Base-by-base conservation (phyloP, 2,888 invertebrate species). In the Listrodromus nycthemerus region DNA sequence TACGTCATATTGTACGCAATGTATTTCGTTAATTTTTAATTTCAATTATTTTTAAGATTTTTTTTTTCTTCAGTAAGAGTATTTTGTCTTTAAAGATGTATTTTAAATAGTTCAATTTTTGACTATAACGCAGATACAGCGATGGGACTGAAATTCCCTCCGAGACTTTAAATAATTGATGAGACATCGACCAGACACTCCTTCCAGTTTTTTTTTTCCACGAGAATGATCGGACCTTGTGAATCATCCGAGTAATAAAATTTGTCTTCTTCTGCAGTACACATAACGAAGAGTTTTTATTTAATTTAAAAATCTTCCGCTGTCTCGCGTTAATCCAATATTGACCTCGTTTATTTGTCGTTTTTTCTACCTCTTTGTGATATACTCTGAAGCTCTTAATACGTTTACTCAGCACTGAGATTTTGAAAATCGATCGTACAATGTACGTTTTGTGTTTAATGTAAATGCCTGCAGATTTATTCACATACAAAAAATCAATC, bases 251-350 rank as follows among this genome's bases (percentile, higher is more conserved):
- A 33, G 4, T 33, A 4, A 0, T 1, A 33, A 33, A 33, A 33
- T 1, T 33, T 33, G 8, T 8, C 33, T 33, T 7, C 33, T 33
- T 33, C 8, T 33, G 33, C 33, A 33, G 33, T 33, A 8, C 33
- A 33, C 33, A 8, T 33, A 33, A 0, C 33, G 33, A 33, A 33
- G 33, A 33, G 33, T 33, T 7, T 33, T 33, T 33, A 33, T 33
- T 33, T 33, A 7, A 33, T 33, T 33, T 33, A 33, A 8, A 33
- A 8, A 33, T 33, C 58, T 65, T 65, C 30, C 48, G 67, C 13
- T 24, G 52, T 33, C 48, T 75, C 30, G 37, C 33, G 69, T 76
- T 45, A 70, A 69, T 70, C 16, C 61, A 24, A 52, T 69, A 13
- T 52, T 16, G 45, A 45, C 19, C 30, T 52, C 13, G 33, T 65